These are phyloP conservation scores for Hycleus cichorii DNA, from an alignment of 1,140 invertebrate species.

Conservation along the genomic window DNA sequence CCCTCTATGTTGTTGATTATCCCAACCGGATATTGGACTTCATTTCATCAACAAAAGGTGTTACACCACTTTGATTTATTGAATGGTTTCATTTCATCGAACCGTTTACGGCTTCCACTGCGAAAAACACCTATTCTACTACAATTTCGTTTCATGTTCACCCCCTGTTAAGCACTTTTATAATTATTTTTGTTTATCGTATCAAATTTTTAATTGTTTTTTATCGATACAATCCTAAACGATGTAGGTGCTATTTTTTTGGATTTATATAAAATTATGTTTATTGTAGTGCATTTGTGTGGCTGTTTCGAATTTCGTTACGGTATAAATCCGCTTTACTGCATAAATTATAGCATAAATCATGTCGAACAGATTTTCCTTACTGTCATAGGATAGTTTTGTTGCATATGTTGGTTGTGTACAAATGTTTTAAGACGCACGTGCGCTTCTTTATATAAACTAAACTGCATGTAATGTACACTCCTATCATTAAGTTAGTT, in stretches of 20 bases:
- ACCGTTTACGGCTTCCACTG: slow-evolving; percentile 18
- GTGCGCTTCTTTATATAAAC: slow-evolving; percentile 22
- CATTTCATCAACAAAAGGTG: slow-evolving; percentile 27
- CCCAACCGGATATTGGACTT: slow-evolving; percentile 26
- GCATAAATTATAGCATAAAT: slow-evolving; percentile 21
- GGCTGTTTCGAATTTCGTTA: background rate
- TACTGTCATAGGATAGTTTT: slow-evolving; percentile 17
- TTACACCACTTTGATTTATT: slow-evolving; percentile 28
- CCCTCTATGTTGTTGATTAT: slow-evolving; percentile 19
- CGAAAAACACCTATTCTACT: slow-evolving; percentile 17
- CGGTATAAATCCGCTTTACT: slow-evolving; percentile 20
- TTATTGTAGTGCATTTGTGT: background rate
- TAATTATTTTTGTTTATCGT: background rate
- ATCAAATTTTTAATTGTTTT: background rate
- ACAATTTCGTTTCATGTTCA: slow-evolving; percentile 3
- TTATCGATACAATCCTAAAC: background rate
- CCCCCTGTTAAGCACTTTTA: background rate
- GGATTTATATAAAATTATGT: background rate
- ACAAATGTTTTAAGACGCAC: slow-evolving; percentile 9
- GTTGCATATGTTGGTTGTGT: slow-evolving; percentile 17
- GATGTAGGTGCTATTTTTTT: slow-evolving; percentile 6
- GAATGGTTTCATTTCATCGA: slow-evolving; percentile 20
- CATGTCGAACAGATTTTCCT: slow-evolving; percentile 17
- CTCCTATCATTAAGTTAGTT: slow-evolving; percentile 18
- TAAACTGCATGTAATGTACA: slow-evolving; percentile 19